These are phyloP conservation scores for Phrynocephalus versicolor DNA, from an alignment of 2,113 vertebrate genomes.

Conservation along the genomic window DNA sequence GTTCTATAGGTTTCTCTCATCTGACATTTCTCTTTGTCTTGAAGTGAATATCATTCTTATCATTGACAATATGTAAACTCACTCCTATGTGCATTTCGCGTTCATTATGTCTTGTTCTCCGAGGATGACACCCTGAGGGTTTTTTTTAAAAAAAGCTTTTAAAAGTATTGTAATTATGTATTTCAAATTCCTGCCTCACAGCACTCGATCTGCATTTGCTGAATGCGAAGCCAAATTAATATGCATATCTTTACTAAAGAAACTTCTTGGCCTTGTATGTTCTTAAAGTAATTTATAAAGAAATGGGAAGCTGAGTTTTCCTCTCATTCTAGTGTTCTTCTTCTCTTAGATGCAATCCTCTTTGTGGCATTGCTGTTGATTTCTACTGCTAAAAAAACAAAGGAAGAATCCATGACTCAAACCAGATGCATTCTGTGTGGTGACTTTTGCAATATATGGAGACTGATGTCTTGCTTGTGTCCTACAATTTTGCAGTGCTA, in stretches of 20 bases:
- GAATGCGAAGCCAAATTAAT: constrained; percentile 56
- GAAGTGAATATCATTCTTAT: constrained; percentile 65
- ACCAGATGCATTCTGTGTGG: neutral
- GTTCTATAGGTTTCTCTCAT: constrained; percentile 67
- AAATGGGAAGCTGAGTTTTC: neutral
- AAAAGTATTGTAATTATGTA: constrained; percentile 62
- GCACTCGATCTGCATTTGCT: constrained; percentile 43
- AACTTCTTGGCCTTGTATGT: constrained; percentile 17
- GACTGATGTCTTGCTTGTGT: too few species aligned
- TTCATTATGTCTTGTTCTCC: constrained; percentile 55
- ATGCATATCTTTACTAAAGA: constrained; percentile 4
- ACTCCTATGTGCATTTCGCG: constrained; percentile 64
- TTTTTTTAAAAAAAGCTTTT: constrained; percentile 57
- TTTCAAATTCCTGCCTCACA: constrained; percentile 61
- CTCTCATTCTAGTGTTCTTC: neutral
- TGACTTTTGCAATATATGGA: neutral
- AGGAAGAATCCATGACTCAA: neutral
- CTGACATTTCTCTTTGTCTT: constrained; percentile 69
- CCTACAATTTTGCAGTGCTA: too few species aligned
- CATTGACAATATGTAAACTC: constrained; percentile 66
- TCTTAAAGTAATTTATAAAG: constrained; percentile 13
- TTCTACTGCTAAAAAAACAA: neutral
- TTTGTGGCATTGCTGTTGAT: neutral
- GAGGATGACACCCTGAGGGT: constrained; percentile 60
- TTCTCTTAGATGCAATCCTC: neutral